Percentiles rank a stretch among this genome's conserved stretches.
Evolutionary conservation across 2,113 vertebrate species (phyloP).

Genomic region (Seriola rivoliana): DNA sequence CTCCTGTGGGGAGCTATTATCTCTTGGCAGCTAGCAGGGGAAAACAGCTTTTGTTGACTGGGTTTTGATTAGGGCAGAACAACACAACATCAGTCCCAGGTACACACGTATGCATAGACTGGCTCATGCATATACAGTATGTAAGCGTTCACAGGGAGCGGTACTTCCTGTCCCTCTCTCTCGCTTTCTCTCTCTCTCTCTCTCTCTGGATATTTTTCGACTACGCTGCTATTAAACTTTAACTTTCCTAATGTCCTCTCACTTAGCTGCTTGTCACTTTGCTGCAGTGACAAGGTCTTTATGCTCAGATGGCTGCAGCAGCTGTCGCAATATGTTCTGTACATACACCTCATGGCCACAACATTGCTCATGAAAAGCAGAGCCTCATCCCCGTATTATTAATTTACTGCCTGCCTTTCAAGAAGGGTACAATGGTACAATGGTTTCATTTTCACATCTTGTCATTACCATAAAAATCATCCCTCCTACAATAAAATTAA

Average conservation of each 20-base stretch:
- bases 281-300: neutral
- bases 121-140: constrained; percentile 23
- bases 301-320: neutral
- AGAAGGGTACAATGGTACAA: neutral
- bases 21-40: constrained; percentile 25
- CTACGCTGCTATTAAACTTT: constrained; percentile 5
- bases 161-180: neutral
- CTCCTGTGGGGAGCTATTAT: constrained; percentile 47
- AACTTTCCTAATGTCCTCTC: constrained; percentile 28
- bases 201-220: constrained; percentile 8
- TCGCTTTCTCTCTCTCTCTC: neutral
- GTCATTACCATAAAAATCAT: neutral
- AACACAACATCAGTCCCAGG: constrained; percentile 29
- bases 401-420: neutral
- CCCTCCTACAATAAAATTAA: neutral
- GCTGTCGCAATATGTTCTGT: constrained; percentile 5
- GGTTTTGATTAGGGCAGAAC: constrained; percentile 58
- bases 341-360: neutral
- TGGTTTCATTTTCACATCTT: neutral
- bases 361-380: neutral
- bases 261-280: constrained; percentile 32
- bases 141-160: constrained; percentile 11
- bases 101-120: constrained; percentile 17
- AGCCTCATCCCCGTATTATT: neutral
- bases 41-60: constrained; percentile 54